Percentiles rank a stretch among this genome's conserved stretches.
These are phyloP conservation scores for Trachelus troglodyta DNA, from an alignment of 2,888 invertebrate species.

Conservation along the genomic window DNA sequence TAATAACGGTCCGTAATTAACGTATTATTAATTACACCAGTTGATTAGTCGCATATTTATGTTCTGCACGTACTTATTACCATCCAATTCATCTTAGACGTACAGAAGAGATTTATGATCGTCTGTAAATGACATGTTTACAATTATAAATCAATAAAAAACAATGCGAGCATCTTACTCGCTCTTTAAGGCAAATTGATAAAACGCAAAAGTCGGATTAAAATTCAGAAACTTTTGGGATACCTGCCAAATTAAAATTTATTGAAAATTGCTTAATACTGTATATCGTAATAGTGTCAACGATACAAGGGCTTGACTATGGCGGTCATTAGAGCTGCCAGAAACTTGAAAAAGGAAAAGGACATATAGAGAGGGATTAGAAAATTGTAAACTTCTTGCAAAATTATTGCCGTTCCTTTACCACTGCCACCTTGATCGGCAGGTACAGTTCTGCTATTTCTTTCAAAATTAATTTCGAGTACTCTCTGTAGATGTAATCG, in stretches of 20 bases:
- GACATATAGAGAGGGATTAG: neutral
- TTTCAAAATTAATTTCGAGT: neutral
- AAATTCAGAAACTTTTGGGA: neutral
- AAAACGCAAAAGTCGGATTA: neutral
- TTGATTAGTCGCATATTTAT: neutral
- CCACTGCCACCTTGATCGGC: neutral
- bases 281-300: conserved; percentile 10
- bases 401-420: neutral
- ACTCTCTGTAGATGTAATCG: neutral
- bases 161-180: neutral
- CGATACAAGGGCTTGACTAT: conserved; percentile 2
- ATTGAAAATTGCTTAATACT: conserved; percentile 8
- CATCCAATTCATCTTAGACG: neutral
- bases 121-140: neutral
- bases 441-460: neutral
- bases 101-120: neutral
- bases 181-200: neutral
- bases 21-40: neutral
- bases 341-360: neutral
- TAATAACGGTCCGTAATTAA: neutral
- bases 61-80: neutral
- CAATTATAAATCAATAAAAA: neutral
- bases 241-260: neutral
- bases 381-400: neutral
- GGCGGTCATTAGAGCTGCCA: neutral